Conservation (phyloP, 2,797 vertebrate species). For the Synanceia verrucosa region DNA sequence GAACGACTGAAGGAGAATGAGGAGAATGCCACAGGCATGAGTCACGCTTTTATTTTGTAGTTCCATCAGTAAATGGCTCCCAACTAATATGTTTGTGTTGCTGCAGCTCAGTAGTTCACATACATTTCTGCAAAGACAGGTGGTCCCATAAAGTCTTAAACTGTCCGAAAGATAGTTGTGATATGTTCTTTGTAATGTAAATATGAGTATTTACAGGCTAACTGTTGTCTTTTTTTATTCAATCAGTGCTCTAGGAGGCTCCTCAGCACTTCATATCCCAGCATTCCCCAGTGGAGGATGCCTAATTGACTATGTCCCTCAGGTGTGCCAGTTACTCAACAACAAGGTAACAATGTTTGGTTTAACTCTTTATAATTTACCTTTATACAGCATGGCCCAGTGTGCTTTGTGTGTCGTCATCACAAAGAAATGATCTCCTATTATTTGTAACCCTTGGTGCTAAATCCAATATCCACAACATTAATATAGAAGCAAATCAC, state of each 20-base stretch:
- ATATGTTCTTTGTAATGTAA: not conserved
- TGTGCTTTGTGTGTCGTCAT: not conserved
- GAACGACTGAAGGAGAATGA: slow-evolving; percentile 45
- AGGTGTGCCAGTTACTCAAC: slow-evolving; percentile 96
- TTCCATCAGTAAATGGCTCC: slow-evolving; percentile 13
- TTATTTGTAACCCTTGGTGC: not conserved
- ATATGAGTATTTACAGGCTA: slow-evolving; percentile 3
- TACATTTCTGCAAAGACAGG: not conserved
- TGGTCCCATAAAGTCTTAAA: not conserved
- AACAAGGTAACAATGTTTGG: slow-evolving; percentile 88
- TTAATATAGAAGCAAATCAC: no score
- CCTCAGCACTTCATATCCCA: slow-evolving; percentile 96
- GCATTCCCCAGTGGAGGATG: slow-evolving; percentile 96
- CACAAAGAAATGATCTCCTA: not conserved
- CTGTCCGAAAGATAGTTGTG: not conserved
- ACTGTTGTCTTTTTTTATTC: slow-evolving; percentile 11
- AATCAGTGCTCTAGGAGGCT: slow-evolving; percentile 93
- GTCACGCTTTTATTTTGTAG: slow-evolving; percentile 22
- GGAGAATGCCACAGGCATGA: slow-evolving; percentile 38
- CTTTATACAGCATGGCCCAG: slow-evolving; percentile 3
- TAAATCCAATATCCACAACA: no score
- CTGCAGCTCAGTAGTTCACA: slow-evolving; percentile 1
- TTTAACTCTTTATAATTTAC: not conserved
- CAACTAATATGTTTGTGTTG: not conserved
- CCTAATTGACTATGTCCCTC: slow-evolving; percentile 98